These are phyloP conservation scores for Sebastes schlegelii DNA, from an alignment of 2,113 vertebrate genomes.

Conservation along the genomic window DNA sequence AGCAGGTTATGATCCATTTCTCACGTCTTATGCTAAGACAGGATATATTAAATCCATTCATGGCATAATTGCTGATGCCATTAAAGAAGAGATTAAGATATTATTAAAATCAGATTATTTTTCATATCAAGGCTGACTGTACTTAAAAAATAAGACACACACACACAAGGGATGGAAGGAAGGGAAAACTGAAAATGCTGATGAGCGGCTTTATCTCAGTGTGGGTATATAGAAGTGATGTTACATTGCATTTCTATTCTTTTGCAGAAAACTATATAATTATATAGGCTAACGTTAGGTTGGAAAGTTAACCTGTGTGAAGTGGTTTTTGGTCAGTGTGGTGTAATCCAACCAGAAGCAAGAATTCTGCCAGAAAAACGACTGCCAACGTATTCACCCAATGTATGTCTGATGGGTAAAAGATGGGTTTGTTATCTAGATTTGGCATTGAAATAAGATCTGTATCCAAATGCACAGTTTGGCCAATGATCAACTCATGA, in stretches of 20 bases:
- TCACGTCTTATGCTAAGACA: conserved; percentile 50
- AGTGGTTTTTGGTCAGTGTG: conserved; percentile 11
- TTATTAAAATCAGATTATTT: conserved; percentile 71
- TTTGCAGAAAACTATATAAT: background rate
- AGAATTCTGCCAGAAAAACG: background rate
- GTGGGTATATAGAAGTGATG: background rate
- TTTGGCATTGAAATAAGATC: conserved; percentile 24
- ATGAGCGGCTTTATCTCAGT: conserved; percentile 4
- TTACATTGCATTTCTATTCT: background rate
- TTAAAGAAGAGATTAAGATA: conserved; percentile 72
- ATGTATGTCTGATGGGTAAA: conserved; percentile 10
- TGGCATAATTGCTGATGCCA: conserved; percentile 67
- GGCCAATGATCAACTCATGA: conserved; percentile 26
- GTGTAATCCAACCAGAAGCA: background rate
- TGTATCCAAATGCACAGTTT: conserved; percentile 32
- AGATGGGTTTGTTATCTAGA: conserved; percentile 3
- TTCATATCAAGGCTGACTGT: conserved; percentile 42
- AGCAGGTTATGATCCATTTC: conserved; percentile 69
- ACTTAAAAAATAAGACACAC: conserved; percentile 28
- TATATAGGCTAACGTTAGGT: background rate
- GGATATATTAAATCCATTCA: conserved; percentile 74
- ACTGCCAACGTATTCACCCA: background rate
- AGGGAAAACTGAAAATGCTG: background rate
- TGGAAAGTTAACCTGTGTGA: background rate
- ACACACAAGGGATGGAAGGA: conserved; percentile 6